These are phyloP conservation scores for Siderastrea radians DNA, from an alignment of 92 coral and sea anemone genomes.

Conservation along the genomic window DNA sequence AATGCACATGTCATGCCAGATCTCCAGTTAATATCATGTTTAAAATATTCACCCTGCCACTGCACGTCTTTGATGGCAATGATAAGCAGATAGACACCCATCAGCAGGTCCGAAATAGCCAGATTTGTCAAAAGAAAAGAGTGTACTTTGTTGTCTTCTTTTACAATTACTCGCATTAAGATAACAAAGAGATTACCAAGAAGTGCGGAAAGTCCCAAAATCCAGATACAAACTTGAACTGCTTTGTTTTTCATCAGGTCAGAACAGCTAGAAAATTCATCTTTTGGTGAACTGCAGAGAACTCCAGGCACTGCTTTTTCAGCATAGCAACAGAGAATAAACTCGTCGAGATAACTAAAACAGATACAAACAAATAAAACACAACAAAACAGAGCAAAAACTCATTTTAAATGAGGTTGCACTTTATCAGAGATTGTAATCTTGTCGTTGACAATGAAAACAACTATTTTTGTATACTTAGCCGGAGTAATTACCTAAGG, in stretches of 20 bases:
- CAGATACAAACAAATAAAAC: not conserved
- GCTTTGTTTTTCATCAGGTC: slow-evolving; percentile 91
- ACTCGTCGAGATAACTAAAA: slow-evolving; percentile 65
- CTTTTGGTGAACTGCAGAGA: slow-evolving; percentile 71
- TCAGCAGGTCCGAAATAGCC: slow-evolving; percentile 83
- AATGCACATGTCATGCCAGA: slow-evolving; percentile 74
- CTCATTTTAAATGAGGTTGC: slow-evolving; percentile 15
- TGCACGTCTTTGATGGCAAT: slow-evolving; percentile 82
- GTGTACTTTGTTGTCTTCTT: slow-evolving; percentile 82
- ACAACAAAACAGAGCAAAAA: slow-evolving; percentile 1
- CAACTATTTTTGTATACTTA: too few relatives aligned
- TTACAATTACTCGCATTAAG: slow-evolving; percentile 65
- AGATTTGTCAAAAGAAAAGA: slow-evolving; percentile 88
- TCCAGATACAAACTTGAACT: slow-evolving; percentile 77
- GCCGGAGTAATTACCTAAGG: too few relatives aligned
- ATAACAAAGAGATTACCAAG: slow-evolving; percentile 84
- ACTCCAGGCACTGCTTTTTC: slow-evolving; percentile 67
- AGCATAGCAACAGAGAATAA: slow-evolving; percentile 83
- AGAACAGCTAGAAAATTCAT: slow-evolving; percentile 88
- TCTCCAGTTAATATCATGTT: slow-evolving; percentile 87
- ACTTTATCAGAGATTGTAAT: too few relatives aligned
- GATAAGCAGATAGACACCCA: slow-evolving; percentile 87
- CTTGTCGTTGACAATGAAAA: too few relatives aligned
- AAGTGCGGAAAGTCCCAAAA: slow-evolving; percentile 86
- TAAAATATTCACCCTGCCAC: slow-evolving; percentile 87